A percentile compares a stretch with the other conserved stretches of the same genome.
Conservation (phyloP, 1,140 invertebrate genomes). For the Achroia grisella region DNA sequence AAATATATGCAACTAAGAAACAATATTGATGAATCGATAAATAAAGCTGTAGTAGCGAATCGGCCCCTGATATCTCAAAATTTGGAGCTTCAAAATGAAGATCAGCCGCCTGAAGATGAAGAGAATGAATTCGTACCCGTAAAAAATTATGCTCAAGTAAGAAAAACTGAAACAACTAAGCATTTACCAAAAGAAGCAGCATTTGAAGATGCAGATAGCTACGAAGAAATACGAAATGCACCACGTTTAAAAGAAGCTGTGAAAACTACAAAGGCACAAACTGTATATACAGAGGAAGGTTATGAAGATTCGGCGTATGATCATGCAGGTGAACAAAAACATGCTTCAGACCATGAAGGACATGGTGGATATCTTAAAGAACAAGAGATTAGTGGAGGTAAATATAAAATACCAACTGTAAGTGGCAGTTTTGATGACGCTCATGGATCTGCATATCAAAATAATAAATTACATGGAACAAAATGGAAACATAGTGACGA, state of each 20-base stretch:
- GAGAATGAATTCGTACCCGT: constrained; percentile 78
- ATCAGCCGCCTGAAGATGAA: constrained; percentile 23
- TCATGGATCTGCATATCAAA: constrained; percentile 34
- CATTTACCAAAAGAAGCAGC: constrained; percentile 76
- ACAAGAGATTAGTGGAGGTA: constrained; percentile 51
- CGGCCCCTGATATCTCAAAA: constrained; percentile 30
- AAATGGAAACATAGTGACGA: constrained; percentile 54
- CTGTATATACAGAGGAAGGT: constrained; percentile 84
- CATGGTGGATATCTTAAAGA: constrained; percentile 62
- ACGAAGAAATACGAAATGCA: constrained; percentile 77
- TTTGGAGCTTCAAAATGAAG: constrained; percentile 41
- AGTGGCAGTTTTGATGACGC: constrained; percentile 39
- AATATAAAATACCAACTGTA: constrained; percentile 51
- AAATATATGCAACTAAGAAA: constrained; percentile 46
- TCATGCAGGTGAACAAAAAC: constrained; percentile 81
- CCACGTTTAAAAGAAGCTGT: constrained; percentile 78
- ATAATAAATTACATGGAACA: constrained; percentile 39
- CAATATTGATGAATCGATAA: constrained; percentile 57
- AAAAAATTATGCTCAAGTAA: constrained; percentile 80
- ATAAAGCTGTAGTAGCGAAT: constrained; percentile 43
- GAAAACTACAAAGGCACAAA: constrained; percentile 81
- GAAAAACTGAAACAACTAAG: constrained; percentile 76
- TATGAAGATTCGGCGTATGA: constrained; percentile 86
- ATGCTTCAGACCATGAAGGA: constrained; percentile 75
- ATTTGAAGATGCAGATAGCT: constrained; percentile 71